Evolutionary conservation across 2,888 invertebrate genomes (phyloP).

Genomic region (Laothoe populi): DNA sequence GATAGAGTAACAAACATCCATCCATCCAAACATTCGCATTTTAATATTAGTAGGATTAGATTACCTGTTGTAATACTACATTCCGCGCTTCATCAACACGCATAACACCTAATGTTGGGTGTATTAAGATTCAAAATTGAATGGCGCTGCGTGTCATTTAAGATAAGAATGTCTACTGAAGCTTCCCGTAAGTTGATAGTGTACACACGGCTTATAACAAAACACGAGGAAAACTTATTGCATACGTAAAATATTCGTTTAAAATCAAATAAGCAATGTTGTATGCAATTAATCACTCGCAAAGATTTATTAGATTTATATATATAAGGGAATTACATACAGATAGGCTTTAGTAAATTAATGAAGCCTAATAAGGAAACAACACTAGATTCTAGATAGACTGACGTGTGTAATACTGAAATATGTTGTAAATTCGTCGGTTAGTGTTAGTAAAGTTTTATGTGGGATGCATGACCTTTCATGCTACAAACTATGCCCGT

Average conservation of each 20-base stretch:
- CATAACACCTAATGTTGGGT: no score
- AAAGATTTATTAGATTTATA: constrained; percentile 7
- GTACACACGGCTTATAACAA: background rate
- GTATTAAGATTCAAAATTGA: background rate
- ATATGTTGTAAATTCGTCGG: constrained; percentile 4
- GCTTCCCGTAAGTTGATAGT: background rate
- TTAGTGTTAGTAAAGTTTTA: background rate
- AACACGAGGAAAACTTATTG: background rate
- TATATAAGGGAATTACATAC: background rate
- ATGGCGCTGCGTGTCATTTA: background rate
- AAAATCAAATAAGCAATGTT: constrained; percentile 14
- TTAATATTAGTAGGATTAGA: no score
- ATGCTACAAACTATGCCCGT: background rate
- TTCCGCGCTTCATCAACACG: no score
- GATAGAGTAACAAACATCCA: no score
- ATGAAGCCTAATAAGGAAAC: background rate
- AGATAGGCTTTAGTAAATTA: background rate
- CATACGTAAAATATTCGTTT: constrained; percentile 22
- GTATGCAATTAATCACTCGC: constrained; percentile 2
- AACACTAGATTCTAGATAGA: background rate
- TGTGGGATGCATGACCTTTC: background rate
- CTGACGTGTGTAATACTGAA: background rate
- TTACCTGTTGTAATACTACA: no score
- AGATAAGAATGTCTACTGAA: background rate
- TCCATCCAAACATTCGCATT: no score